Conservation (phyloP, 2,888 invertebrate genomes). For the Oscheius sp. region DNA sequence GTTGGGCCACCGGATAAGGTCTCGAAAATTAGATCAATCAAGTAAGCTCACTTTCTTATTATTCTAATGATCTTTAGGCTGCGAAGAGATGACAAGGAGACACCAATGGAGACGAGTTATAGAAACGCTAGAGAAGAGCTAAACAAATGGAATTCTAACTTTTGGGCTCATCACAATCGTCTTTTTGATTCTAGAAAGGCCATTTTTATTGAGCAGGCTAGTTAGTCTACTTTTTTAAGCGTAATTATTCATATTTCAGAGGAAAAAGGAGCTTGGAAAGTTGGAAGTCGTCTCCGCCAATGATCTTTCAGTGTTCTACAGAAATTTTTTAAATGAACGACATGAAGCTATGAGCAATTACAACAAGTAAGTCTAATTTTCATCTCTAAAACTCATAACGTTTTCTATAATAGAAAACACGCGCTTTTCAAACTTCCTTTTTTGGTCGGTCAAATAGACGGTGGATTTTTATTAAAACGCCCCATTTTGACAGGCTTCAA, state of each 20-base stretch:
- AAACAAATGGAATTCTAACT: constrained; percentile 65
- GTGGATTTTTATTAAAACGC: too few species aligned
- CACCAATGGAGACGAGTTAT: constrained; percentile 56
- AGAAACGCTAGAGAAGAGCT: constrained; percentile 58
- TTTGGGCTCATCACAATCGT: constrained; percentile 64
- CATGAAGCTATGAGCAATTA: constrained; percentile 53
- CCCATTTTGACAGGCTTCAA: too few species aligned
- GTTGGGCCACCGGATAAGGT: constrained; percentile 65
- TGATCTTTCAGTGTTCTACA: constrained; percentile 65
- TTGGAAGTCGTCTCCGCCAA: constrained; percentile 62
- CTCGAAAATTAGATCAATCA: constrained; percentile 63
- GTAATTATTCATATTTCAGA: constrained; percentile 31
- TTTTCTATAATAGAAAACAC: background rate
- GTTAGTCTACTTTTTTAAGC: background rate
- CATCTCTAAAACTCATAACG: too few species aligned
- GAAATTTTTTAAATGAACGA: constrained; percentile 60
- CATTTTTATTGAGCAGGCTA: constrained; percentile 45
- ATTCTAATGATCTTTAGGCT: constrained; percentile 41
- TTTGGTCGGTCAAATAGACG: too few species aligned
- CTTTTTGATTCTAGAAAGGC: constrained; percentile 54
- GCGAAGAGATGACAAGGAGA: constrained; percentile 60
- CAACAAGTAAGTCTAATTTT: constrained; percentile 52
- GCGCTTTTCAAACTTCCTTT: too few species aligned
- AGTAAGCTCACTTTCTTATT: constrained; percentile 32
- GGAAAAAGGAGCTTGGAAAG: constrained; percentile 54